Evolutionary conservation across 2,113 vertebrate genomes (phyloP).

Genomic region (Corydoras maculifer): DNA sequence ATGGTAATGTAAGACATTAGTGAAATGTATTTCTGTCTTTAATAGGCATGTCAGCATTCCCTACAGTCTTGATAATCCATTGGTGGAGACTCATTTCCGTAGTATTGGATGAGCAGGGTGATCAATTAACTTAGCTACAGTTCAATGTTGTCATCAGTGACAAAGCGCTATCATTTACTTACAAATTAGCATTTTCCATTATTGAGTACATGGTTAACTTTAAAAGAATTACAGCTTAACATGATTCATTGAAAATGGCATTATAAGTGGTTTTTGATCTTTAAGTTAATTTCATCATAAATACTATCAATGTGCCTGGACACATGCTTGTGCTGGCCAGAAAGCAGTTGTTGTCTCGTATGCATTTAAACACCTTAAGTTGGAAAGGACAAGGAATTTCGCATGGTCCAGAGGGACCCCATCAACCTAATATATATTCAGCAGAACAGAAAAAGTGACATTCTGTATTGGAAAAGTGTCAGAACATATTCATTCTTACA

Average conservation of each 20-base stretch:
- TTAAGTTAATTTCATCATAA: conserved; percentile 17
- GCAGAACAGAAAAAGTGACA: conserved; percentile 59
- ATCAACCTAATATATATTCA: conserved; percentile 62
- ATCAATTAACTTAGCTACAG: conserved; percentile 26
- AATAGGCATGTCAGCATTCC: conserved; percentile 40
- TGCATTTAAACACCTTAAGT: conserved; percentile 17
- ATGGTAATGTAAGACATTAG: conserved; percentile 18
- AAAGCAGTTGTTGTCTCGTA: conserved; percentile 21
- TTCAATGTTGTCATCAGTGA: conserved; percentile 18
- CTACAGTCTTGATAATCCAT: not conserved
- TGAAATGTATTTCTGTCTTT: conserved; percentile 33
- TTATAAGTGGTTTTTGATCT: not conserved
- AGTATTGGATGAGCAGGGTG: conserved; percentile 17
- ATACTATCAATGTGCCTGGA: conserved; percentile 3
- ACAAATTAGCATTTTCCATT: not conserved
- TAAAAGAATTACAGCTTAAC: not conserved
- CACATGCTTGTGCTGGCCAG: conserved; percentile 8
- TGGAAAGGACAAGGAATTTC: conserved; percentile 38
- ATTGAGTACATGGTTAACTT: not conserved
- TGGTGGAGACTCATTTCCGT: conserved; percentile 17
- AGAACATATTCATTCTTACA: conserved; percentile 56
- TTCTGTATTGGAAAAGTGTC: conserved; percentile 65
- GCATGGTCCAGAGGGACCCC: conserved; percentile 40
- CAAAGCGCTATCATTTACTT: conserved; percentile 12
- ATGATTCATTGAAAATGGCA: no score